phyloP scores from a whole-genome alignment of 2,797 vertebrate genomes.

The Karalla daura region DNA sequence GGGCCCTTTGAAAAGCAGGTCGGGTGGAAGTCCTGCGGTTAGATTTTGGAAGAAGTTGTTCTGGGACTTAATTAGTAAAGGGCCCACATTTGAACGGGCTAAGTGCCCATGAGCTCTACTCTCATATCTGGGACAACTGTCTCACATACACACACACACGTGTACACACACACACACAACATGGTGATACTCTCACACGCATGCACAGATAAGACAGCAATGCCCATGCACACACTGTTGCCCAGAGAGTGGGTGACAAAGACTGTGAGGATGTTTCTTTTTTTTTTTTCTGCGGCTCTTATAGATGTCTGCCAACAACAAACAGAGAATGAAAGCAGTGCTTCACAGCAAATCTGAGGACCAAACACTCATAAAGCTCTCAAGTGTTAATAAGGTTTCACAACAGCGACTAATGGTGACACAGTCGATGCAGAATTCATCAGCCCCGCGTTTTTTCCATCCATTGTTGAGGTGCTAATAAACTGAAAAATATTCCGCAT shows the following conservation, averaged over 20 bases:
- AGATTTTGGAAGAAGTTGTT: slow-evolving; percentile 66
- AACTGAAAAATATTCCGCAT: too few relatives aligned
- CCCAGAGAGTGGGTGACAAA: too few relatives aligned
- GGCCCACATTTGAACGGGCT: slow-evolving; percentile 53
- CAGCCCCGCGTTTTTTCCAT: too few relatives aligned
- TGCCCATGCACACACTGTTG: neutral
- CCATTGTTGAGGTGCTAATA: too few relatives aligned
- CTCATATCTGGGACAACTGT: slow-evolving; percentile 73
- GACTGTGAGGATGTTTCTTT: too few relatives aligned
- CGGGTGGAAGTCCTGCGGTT: slow-evolving; percentile 69
- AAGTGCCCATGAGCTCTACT: slow-evolving; percentile 69
- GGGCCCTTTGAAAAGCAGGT: slow-evolving; percentile 65
- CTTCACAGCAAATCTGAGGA: neutral
- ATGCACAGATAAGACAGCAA: neutral
- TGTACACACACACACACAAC: neutral
- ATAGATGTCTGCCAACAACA: neutral
- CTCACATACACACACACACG: slow-evolving; percentile 8
- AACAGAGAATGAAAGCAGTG: neutral
- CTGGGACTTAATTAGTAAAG: slow-evolving; percentile 79
- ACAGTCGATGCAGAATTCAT: too few relatives aligned
- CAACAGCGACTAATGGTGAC: neutral
- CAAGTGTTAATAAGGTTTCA: neutral
- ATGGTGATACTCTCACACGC: neutral
- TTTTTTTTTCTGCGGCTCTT: neutral
- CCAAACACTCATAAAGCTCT: too few relatives aligned